Evolutionary conservation across 53 echinoderm and acorn worm genomes (phyloP), one percentile per base, ranked within the genome.

Genomic region (Zoroaster sp.): DNA sequence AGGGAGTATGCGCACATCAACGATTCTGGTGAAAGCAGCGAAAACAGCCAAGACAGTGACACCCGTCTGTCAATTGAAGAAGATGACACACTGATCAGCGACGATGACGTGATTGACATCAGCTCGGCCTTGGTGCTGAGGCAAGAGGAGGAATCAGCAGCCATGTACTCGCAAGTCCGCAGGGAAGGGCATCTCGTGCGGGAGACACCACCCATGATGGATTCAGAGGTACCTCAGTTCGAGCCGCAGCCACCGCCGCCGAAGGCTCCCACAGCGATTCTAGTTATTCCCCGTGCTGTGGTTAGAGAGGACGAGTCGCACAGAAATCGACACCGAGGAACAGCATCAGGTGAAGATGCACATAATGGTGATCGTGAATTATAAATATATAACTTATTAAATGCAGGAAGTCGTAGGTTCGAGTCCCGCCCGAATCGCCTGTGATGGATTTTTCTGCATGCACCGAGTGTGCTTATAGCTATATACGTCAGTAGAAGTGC

Each of bases 171-270:
- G 18, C 45, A 68, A 3, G 49, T 9, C 18, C 52, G 20, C 52
- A 31, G 4, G 28, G 28, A 45, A 14, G 69, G 68, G 8, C 83
- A 69, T 46, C 44, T 67, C 6, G 34, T 83, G 1, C 69, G 47
- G 18, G 70, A 85, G 45, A 25, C 37, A 4, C 54, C 63, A 38
- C 70, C 69, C 13, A 2, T 49, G 34, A 0, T 82, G 82, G 82
- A 67, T 66, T 35, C 72, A 9, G 44, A 15, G 44, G 69, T 70
- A 9, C 85, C 85, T 36, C 18, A 18, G 11, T 85, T 85, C 36
- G 85, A 69, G 35, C 85, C 85, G 4, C 85, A 85, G 71, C 85
- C 85, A 69, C 85, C 85, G 35, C 85, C 85, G 12, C 85, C 85
- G 1, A 70, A 51, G 25, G 85, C 70, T 13, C 72, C 70, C 11